Evolutionary conservation across 1,140 invertebrate genomes (phyloP), one percentile per base, ranked within the genome.

Genomic region (Philaenus spumarius): DNA sequence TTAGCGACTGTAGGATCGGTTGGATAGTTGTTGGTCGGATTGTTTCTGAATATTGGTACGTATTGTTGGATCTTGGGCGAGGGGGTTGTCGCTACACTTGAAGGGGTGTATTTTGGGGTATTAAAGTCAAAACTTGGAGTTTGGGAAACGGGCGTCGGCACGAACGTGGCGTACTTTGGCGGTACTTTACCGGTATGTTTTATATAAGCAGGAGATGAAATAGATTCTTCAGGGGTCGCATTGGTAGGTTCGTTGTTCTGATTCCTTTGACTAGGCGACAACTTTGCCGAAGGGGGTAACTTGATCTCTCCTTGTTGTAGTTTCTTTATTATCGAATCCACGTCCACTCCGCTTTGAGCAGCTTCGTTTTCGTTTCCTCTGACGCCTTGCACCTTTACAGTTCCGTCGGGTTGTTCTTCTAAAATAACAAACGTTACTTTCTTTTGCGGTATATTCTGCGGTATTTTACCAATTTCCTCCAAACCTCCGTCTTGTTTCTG

Each of bases 391-490:
- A 91, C 87, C 72, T 90, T 90, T 47, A 86, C 87, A 40, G 82
- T 86, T 23, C 89, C 89, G 65, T 91, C 89, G 1, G 83, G 78
- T 69, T 90, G 88, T 66, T 91, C 89, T 72, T 91, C 89, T 14
- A 91, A 72, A 30, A 90, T 84, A 2, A 91, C 89, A 64, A 90
- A 91, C 0, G 88, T 90, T 0, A 90, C 86, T 68, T 89, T 90
- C 70, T 89, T 90, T 56, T 85, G 82, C 3, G 82, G 78, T n/a
- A 84, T 64, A 63, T 77, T 80, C 24, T 75, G 74, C 14, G 79
- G 79, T 52, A 82, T 71, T 57, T 80, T 82, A 1, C 78, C 77
- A n/a, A 89, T 76, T 65, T 86, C 80, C 69, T 89, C 86, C 1
- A 89, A 69, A 59, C 80, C 82, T 11, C 85, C 86, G 63, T 84